These are phyloP conservation scores for Drosophila neutralis DNA, from an alignment of 2,888 invertebrate genomes.

Conservation along the genomic window DNA sequence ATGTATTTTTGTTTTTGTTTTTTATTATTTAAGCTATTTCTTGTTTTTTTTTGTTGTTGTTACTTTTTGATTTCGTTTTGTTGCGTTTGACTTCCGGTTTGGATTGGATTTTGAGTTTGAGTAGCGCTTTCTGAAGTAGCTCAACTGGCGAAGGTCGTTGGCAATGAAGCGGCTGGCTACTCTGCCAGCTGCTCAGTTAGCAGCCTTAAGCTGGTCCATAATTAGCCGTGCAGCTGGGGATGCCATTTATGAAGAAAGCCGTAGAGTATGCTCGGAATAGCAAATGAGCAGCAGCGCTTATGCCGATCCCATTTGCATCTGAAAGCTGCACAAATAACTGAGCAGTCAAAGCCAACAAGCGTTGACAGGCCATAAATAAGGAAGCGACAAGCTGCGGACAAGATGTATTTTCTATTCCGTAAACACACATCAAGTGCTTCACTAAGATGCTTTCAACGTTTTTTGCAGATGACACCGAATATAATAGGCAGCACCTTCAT, in stretches of 20 bases:
- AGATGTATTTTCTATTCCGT: conserved; percentile 51
- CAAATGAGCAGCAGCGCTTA: conserved; percentile 36
- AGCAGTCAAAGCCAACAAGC: conserved; percentile 42
- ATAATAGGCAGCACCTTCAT: conserved; percentile 87
- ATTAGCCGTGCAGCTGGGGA: conserved; percentile 55
- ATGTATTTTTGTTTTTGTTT: conserved; percentile 4
- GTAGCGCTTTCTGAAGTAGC: conserved; percentile 60
- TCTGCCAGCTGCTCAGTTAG: conserved; percentile 14
- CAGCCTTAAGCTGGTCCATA: conserved; percentile 66
- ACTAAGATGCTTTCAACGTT: conserved; percentile 4
- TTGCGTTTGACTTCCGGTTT: conserved; percentile 60
- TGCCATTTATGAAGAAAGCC: conserved; percentile 60
- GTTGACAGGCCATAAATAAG: conserved; percentile 70
- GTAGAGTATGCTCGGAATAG: conserved; percentile 48
- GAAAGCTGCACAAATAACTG: conserved; percentile 39
- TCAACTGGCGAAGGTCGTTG: conserved; percentile 64
- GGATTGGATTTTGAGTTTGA: conserved; percentile 48
- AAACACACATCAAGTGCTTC: conserved; percentile 26
- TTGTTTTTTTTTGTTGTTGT: conserved; percentile 4
- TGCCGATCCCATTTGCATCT: conserved; percentile 58
- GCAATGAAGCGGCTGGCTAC: conserved; percentile 31
- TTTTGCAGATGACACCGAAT: conserved; percentile 87
- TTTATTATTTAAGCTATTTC: conserved; percentile 6
- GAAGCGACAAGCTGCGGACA: conserved; percentile 48
- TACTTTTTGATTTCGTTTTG: conserved; percentile 25